Percentiles rank a stretch among this genome's conserved stretches.
phyloP scores from a whole-genome alignment of 2,888 invertebrate genomes.

The Agrotis clavis region DNA sequence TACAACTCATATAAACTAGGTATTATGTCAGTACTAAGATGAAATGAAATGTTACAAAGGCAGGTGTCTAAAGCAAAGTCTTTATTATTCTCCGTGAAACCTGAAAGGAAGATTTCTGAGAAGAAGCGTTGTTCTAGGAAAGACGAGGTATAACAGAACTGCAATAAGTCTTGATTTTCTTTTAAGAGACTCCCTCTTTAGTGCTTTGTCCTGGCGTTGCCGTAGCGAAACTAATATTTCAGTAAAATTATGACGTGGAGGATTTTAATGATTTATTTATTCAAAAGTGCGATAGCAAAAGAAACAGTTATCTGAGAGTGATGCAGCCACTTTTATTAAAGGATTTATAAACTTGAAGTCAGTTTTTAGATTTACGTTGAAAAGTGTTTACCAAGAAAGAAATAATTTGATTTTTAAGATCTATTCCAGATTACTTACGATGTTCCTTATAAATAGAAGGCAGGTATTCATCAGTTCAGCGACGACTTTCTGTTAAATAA shows the following conservation, averaged over 20 bases:
- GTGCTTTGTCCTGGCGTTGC: slow-evolving; percentile 2
- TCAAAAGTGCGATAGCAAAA: neutral
- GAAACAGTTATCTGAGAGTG: neutral
- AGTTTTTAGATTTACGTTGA: neutral
- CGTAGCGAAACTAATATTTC: neutral
- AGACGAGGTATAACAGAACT: neutral
- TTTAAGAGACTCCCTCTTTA: neutral
- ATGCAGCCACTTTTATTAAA: neutral
- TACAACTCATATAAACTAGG: neutral
- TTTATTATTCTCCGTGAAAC: slow-evolving; percentile 1
- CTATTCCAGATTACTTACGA: neutral
- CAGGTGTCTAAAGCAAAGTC: neutral
- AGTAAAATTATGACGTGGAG: neutral
- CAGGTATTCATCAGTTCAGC: neutral
- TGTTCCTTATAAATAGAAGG: neutral
- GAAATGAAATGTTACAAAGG: neutral
- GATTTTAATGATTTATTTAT: neutral
- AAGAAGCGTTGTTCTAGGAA: neutral
- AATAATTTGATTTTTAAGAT: neutral
- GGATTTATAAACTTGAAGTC: neutral
- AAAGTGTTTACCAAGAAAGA: neutral
- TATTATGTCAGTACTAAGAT: neutral
- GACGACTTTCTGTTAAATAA: neutral
- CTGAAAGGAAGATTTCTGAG: neutral
- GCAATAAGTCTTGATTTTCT: slow-evolving; percentile 6